Base-by-base conservation (phyloP, 1,140 invertebrate species). In the Zaprionus ornatus region DNA sequence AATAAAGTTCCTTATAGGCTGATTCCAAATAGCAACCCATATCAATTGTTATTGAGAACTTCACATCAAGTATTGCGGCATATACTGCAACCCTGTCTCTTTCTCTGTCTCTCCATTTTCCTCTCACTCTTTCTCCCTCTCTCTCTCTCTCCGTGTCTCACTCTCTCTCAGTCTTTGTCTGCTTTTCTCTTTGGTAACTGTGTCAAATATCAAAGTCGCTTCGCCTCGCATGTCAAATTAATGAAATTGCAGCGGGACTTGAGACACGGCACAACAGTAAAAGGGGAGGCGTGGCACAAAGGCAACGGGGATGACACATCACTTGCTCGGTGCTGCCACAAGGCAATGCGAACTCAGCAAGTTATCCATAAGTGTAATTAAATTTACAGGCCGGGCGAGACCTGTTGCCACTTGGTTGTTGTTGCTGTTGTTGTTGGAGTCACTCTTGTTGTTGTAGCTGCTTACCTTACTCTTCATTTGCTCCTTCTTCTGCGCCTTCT, bases 321-420 rank as follows among this genome's bases (percentile, higher is more conserved):
- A 55, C 42, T 61, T 50, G 17, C 15, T 17, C 15, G n/a, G 7
- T 35, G 57, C 7, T 55, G 64, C 48, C 50, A 42, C 48, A 29
- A 35, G 64, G 45, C 64, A 4, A 25, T 12, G 21, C 25, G 57
- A 69, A 37, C 57, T 68, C 65, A 63, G 29, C 40, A 74, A 63
- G 67, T 79, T 65, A 60, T 72, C 75, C 77, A 73, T 76, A 85
- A 87, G 76, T 87, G 70, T 86, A 86, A 86, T 86, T 86, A 86
- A 86, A 86, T 86, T 88, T 77, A 78, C 82, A 66, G 66, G 68
- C 64, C 78, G 59, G 66, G 71, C 63, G 21, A 42, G 66, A 69
- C 63, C 76, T 48, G 64, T 65, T 63, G 62, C 40, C 40, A 40
- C 69, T 62, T 55, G 32, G 50, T 60, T 57, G 15, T 52, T 54